A percentile compares a stretch with the other conserved stretches of the same genome.
Conservation (phyloP, 1,140 invertebrate species). For the Ceratina japonica region DNA sequence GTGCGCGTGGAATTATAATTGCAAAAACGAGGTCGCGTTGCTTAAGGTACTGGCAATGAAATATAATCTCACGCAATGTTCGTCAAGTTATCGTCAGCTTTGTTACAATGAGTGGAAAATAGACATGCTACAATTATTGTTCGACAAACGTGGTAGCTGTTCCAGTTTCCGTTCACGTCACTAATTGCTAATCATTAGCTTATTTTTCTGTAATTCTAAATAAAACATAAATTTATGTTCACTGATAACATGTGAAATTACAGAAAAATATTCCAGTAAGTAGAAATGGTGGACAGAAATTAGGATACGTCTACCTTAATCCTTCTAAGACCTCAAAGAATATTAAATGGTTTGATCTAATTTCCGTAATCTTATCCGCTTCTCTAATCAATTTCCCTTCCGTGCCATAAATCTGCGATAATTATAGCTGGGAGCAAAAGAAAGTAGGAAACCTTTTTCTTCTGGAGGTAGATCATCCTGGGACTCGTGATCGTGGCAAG, state of each 20-base stretch:
- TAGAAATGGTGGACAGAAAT: too few relatives aligned
- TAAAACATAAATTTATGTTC: too few relatives aligned
- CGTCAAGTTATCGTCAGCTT: constrained; percentile 8
- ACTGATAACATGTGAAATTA: too few relatives aligned
- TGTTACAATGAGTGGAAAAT: constrained; percentile 3
- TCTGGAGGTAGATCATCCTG: constrained; percentile 82
- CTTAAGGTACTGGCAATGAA: not conserved
- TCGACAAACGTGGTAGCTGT: too few relatives aligned
- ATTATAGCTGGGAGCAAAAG: not conserved
- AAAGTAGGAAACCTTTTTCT: constrained; percentile 80
- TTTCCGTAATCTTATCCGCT: too few relatives aligned
- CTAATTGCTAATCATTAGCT: too few relatives aligned
- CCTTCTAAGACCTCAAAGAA: too few relatives aligned
- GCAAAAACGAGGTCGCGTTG: constrained; percentile 2
- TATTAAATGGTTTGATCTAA: too few relatives aligned
- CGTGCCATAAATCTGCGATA: not conserved
- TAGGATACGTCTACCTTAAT: too few relatives aligned
- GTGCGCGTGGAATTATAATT: not conserved
- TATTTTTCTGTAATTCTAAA: too few relatives aligned
- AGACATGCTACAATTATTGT: not conserved
- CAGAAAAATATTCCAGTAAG: too few relatives aligned
- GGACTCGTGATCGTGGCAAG: constrained; percentile 72
- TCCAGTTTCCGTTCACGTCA: too few relatives aligned
- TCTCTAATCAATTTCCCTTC: not conserved
- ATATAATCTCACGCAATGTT: constrained; percentile 35